Evolutionary conservation across 2,113 vertebrate species (phyloP), one percentile per base, ranked within the genome.

Genomic region (Centropus unirufus): DNA sequence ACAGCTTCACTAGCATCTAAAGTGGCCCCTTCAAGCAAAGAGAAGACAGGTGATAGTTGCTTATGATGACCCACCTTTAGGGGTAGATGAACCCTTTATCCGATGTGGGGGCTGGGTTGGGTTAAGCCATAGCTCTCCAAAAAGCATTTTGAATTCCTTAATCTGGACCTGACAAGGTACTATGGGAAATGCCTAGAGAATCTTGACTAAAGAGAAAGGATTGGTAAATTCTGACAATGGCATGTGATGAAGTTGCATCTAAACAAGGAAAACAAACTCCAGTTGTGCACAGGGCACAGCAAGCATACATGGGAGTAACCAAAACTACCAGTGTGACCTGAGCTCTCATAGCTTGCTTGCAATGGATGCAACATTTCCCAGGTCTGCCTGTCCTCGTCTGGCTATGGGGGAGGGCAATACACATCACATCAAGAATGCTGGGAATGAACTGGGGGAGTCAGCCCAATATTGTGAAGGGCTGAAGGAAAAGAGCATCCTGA

Each of bases 351-450:
- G 40, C 29, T 62, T 42, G 36, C 18, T 72, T 76, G 83, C 8
- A 21, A 74, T 75, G 47, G 30, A 21, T 34, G 27, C 19, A 55
- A 16, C 0, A 1, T 16, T 69, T 27, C 47, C n/a, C 0, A 0
- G 10, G 17, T 34, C 55, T 75, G 62, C 15, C 46, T 69, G 47
- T 20, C n/a, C 0, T 0, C 8, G 12, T 34, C 55, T 75, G 66
- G 20, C 46, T 69, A 42, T 6, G 3, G 22, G 29, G 22, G 17
- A 73, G 30, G 23, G 16, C 29, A 73, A 11, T 21, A 29, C 36
- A 42, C 17, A 73, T 18, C 23, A 19, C 3, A 5, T 12, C 63
- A 66, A 13, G 68, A 73, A 61, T 39, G 13, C 55, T 47, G 68
- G 59, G 30, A 66, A 36, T 11, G 36, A 17, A 4, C 57, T 15